Evolutionary conservation across 2,113 vertebrate genomes (phyloP).

Genomic region (Zosterops borbonicus): DNA sequence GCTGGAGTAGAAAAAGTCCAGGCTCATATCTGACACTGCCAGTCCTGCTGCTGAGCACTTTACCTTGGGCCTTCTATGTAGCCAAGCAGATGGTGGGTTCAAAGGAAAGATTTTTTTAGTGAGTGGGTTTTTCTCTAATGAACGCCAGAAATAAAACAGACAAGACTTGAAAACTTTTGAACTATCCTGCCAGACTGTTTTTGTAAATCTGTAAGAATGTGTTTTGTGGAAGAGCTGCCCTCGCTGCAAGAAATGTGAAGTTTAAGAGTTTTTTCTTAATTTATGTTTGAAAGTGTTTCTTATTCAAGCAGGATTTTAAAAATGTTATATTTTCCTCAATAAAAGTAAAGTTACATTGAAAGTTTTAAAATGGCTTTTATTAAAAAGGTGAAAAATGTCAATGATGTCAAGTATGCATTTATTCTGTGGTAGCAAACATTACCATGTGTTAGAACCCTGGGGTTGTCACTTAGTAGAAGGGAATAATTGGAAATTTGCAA

Average conservation of each 20-base stretch:
- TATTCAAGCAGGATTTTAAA: constrained; percentile 42
- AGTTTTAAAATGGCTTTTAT: constrained; percentile 22
- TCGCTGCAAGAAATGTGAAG: not conserved
- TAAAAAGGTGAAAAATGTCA: not conserved
- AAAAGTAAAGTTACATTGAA: not conserved
- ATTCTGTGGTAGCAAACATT: not conserved
- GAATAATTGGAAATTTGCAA: not conserved
- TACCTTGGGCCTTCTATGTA: not conserved
- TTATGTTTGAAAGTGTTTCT: constrained; percentile 35
- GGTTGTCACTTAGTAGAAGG: not conserved
- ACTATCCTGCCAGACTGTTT: not conserved
- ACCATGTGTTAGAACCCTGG: not conserved
- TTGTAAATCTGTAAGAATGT: not conserved
- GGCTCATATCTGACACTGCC: constrained; percentile 14
- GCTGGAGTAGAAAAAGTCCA: not conserved
- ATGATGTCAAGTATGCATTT: not conserved
- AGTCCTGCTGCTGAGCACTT: constrained; percentile 48
- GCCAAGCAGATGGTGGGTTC: not conserved
- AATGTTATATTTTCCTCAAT: constrained; percentile 48
- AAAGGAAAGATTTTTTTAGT: not conserved
- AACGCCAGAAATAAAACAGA: not conserved
- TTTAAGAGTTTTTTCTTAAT: constrained; percentile 4
- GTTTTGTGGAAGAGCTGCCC: not conserved
- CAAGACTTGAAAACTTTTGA: not conserved
- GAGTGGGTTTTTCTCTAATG: not conserved